These are phyloP conservation scores for Nephila pilipes DNA, from an alignment of 1,140 invertebrate species.

Conservation along the genomic window DNA sequence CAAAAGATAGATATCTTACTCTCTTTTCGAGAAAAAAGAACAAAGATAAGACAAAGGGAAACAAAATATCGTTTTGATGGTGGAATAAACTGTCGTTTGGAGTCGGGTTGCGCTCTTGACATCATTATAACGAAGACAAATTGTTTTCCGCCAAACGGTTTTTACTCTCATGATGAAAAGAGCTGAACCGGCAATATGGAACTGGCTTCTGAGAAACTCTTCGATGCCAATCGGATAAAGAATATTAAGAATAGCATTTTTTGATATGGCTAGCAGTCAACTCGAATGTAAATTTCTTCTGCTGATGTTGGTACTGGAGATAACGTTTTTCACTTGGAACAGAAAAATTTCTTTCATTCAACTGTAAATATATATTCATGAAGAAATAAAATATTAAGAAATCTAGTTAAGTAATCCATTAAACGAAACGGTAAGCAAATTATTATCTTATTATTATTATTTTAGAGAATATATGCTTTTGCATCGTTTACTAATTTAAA, in stretches of 20 bases:
- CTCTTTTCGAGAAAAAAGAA: no score
- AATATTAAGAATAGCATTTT: not conserved
- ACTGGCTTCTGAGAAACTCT: not conserved
- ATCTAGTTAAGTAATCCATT: no score
- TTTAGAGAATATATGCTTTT: no score
- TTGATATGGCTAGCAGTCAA: not conserved
- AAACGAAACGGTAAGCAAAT: no score
- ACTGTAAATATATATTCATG: not conserved
- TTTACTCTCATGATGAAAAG: constrained; percentile 33
- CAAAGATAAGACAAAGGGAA: not conserved
- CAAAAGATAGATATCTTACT: not conserved
- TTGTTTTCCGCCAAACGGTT: constrained; percentile 54
- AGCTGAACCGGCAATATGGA: not conserved
- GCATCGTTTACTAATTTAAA: no score
- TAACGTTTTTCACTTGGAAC: not conserved
- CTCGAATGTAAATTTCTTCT: not conserved
- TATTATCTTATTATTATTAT: no score
- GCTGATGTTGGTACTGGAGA: not conserved
- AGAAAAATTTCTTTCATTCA: not conserved
- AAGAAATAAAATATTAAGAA: not conserved
- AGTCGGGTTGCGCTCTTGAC: constrained; percentile 27
- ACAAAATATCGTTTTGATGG: constrained; percentile 25
- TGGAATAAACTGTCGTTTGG: constrained; percentile 47
- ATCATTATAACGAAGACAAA: constrained; percentile 59
- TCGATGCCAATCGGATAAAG: not conserved